Conservation (phyloP, 2,888 invertebrate genomes). For the Brachynemurus nebulosus region DNA sequence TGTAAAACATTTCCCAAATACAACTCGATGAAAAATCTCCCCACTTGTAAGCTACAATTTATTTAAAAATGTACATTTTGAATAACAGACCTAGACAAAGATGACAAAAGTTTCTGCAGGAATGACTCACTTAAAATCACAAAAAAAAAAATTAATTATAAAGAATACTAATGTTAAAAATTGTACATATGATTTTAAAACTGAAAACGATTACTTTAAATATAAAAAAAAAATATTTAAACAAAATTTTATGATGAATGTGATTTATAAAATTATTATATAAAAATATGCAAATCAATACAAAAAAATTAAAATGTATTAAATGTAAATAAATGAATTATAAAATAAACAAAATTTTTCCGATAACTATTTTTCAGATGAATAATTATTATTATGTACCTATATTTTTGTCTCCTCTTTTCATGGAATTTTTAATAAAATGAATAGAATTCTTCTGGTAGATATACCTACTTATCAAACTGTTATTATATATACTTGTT, state of each 20-base stretch:
- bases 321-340: slow-evolving; percentile 1
- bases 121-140: no score
- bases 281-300: no score
- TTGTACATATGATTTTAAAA: neutral
- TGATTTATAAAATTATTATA: slow-evolving; percentile 2
- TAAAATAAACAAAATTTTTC: neutral
- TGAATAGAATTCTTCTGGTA: no score
- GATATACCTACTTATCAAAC: no score
- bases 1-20: no score
- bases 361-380: no score
- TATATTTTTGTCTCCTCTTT: no score
- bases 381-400: no score
- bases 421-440: no score
- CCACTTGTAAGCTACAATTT: no score
- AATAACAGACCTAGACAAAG: neutral
- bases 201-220: neutral
- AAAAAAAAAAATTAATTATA: neutral
- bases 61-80: neutral
- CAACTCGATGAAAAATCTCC: no score
- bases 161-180: neutral
- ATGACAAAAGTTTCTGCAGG: neutral
- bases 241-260: neutral
- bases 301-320: neutral
- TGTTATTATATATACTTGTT: no score
- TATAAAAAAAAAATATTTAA: neutral